A percentile compares a stretch with the other conserved stretches of the same genome.
Conservation (phyloP, 53 echinoderm and acorn worm genomes). For the Paracentrotus lividus region DNA sequence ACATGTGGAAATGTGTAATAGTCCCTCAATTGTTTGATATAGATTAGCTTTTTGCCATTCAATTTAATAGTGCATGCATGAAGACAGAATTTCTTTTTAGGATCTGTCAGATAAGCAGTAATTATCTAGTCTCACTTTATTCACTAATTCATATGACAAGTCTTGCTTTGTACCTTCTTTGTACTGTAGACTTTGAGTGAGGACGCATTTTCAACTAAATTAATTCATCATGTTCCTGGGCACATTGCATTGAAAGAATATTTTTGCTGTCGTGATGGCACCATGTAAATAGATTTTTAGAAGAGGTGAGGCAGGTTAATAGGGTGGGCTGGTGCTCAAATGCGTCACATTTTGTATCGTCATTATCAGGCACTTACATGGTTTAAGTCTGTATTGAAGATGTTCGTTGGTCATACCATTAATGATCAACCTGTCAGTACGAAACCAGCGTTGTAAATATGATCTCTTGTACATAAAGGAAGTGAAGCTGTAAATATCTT, state of each 20-base stretch:
- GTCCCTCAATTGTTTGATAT: background rate
- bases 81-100: constrained; percentile 40
- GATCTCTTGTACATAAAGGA: constrained; percentile 66
- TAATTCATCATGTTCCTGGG: background rate
- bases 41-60: constrained; percentile 20
- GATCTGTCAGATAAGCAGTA: constrained; percentile 46
- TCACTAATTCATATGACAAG: background rate
- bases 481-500: constrained; percentile 65
- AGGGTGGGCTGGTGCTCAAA: background rate
- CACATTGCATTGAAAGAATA: background rate
- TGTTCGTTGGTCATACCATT: constrained; percentile 5
- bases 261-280: background rate
- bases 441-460: constrained; percentile 44
- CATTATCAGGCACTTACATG: background rate
- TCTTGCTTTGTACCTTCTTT: background rate
- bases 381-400: background rate
- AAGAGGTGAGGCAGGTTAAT: background rate
- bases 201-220: background rate
- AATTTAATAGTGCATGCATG: constrained; percentile 25
- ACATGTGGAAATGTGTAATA: background rate
- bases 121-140: background rate
- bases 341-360: background rate
- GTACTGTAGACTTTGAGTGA: constrained; percentile 15
- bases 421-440: constrained; percentile 39
- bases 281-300: background rate